Percentiles rank a stretch among this genome's conserved stretches.
These are phyloP conservation scores for Takifugu rubripes DNA, from an alignment of 2,797 vertebrate species.

Conservation along the genomic window DNA sequence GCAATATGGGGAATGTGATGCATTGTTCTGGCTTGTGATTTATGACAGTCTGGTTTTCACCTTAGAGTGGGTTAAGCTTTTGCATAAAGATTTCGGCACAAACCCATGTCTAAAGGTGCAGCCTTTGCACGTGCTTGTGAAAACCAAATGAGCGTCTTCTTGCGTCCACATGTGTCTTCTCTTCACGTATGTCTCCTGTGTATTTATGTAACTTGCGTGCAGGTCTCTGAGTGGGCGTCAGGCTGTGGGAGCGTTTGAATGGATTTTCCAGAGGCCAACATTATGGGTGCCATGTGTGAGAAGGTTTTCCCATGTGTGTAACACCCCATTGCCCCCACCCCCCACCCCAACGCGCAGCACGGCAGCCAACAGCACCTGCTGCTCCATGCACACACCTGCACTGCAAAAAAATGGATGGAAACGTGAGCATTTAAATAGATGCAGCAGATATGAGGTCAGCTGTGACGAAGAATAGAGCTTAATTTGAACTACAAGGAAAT, in stretches of 20 bases:
- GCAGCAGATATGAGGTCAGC: constrained; percentile 13
- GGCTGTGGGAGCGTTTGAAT: constrained; percentile 44
- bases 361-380: constrained; percentile 62
- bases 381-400: constrained; percentile 68
- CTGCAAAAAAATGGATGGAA: constrained; percentile 38
- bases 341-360: constrained; percentile 33
- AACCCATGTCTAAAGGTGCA: not conserved
- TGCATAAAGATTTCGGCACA: too few relatives aligned
- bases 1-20: not conserved
- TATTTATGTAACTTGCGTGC: constrained; percentile 45
- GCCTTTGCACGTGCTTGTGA: not conserved
- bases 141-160: constrained; percentile 2
- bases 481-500: too few relatives aligned
- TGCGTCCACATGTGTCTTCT: constrained; percentile 22
- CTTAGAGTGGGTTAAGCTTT: too few relatives aligned
- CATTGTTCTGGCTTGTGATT: not conserved
- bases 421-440: constrained; percentile 25
- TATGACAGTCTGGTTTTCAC: too few relatives aligned
- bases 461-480: not conserved
- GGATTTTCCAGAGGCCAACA: constrained; percentile 65
- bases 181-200: constrained; percentile 9
- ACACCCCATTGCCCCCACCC: constrained; percentile 39
- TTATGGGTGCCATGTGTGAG: constrained; percentile 61
- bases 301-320: constrained; percentile 56
- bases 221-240: constrained; percentile 32